These are phyloP conservation scores for Microcebus lehilahytsara DNA, from an alignment of 2,113 vertebrate species.

Conservation along the genomic window DNA sequence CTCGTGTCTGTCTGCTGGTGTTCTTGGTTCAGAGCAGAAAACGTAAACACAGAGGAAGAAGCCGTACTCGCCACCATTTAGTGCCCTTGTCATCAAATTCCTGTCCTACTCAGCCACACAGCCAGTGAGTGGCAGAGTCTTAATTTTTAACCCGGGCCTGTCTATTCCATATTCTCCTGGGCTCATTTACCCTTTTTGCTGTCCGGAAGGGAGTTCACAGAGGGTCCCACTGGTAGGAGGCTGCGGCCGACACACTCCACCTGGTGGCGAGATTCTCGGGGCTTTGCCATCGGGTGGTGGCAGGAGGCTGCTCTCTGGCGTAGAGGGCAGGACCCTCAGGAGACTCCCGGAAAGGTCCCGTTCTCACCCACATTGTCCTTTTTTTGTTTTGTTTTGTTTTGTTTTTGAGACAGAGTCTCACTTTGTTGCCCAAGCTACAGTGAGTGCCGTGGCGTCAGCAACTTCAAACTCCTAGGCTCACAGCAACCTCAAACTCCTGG, in stretches of 20 bases:
- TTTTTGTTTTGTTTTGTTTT: too few relatives aligned
- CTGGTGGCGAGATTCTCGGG: neutral
- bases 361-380: neutral
- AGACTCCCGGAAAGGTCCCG: neutral
- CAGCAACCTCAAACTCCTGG: too few relatives aligned
- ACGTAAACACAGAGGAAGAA: neutral
- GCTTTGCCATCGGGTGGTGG: neutral
- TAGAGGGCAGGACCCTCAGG: neutral
- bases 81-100: neutral
- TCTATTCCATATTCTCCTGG: neutral
- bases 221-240: neutral
- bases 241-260: neutral
- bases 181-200: neutral
- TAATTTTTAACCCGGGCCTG: neutral
- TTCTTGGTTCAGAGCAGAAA: neutral
- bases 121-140: neutral
- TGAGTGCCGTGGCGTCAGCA: too few relatives aligned
- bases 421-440: too few relatives aligned
- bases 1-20: neutral
- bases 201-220: neutral
- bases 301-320: neutral
- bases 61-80: accelerated
- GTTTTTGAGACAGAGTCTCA: too few relatives aligned
- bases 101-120: neutral
- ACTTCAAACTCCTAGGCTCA: too few relatives aligned